Conservation (phyloP, 2,888 invertebrate species). For the Caenorhabditis sp. region DNA sequence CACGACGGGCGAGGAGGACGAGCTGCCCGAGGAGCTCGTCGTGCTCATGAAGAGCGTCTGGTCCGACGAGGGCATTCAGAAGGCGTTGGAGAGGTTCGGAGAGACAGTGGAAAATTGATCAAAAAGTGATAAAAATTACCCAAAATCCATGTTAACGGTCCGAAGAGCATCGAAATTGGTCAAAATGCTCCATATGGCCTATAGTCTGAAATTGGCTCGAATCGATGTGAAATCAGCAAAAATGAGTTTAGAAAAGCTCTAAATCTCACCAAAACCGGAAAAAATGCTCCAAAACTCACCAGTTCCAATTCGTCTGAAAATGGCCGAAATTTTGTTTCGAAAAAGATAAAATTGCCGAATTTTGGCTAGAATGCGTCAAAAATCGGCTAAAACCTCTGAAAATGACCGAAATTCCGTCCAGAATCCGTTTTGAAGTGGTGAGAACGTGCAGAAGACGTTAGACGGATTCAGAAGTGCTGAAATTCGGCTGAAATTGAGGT, state of each 20-base stretch:
- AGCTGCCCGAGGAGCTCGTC: slow-evolving; percentile 51
- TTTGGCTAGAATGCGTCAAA: background rate
- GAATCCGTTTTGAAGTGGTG: too few relatives aligned
- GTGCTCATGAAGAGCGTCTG: slow-evolving; percentile 59
- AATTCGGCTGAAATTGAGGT: background rate
- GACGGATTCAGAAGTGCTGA: background rate
- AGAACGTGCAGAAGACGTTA: too few relatives aligned
- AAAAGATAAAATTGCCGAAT: too few relatives aligned
- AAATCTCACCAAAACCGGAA: too few relatives aligned
- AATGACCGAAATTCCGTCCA: too few relatives aligned
- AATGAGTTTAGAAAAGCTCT: too few relatives aligned
- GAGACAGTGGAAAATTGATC: background rate
- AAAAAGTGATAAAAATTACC: background rate
- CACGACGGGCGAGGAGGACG: slow-evolving; percentile 55
- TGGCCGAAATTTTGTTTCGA: too few relatives aligned
- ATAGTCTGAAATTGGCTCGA: background rate
- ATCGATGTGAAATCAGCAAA: too few relatives aligned
- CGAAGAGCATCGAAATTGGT: background rate
- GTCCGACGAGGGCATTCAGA: slow-evolving; percentile 57
- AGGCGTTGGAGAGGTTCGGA: slow-evolving; percentile 34
- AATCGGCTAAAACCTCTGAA: background rate
- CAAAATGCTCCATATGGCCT: background rate
- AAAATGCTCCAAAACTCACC: too few relatives aligned
- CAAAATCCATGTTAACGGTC: background rate
- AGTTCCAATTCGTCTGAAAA: too few relatives aligned